Conservation (phyloP, 2,888 invertebrate species). For the Bimastos eiseni region DNA sequence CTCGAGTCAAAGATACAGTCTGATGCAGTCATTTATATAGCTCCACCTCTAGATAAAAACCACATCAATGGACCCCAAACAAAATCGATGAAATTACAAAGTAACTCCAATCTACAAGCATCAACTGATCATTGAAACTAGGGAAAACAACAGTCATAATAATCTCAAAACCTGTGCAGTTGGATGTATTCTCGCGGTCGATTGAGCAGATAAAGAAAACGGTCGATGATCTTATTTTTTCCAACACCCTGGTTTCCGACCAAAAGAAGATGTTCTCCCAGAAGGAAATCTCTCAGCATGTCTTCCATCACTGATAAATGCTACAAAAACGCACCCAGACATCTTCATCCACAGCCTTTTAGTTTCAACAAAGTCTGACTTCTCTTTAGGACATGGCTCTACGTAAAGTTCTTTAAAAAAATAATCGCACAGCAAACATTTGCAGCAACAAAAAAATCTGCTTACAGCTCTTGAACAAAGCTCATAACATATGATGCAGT, state of each 20-base stretch:
- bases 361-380: not conserved
- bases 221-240: conserved; percentile 92
- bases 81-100: too few relatives aligned
- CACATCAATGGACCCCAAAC: too few relatives aligned
- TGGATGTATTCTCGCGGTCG: conserved; percentile 93
- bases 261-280: conserved; percentile 87
- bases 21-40: too few relatives aligned
- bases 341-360: not conserved
- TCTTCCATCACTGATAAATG: conserved; percentile 83
- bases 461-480: not conserved
- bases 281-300: conserved; percentile 82
- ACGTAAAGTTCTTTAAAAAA: too few relatives aligned
- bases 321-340: conserved; percentile 59
- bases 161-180: conserved; percentile 69
- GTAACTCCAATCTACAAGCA: not conserved
- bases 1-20: too few relatives aligned
- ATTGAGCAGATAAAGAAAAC: conserved; percentile 83
- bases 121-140: not conserved
- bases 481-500: too few relatives aligned
- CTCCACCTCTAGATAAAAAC: too few relatives aligned
- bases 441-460: not conserved
- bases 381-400: not conserved
- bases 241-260: conserved; percentile 96
- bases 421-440: too few relatives aligned
- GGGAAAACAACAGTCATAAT: not conserved